A percentile compares a stretch with the other conserved stretches of the same genome.
Conservation (phyloP, 2,113 vertebrate species). For the Perca flavescens region DNA sequence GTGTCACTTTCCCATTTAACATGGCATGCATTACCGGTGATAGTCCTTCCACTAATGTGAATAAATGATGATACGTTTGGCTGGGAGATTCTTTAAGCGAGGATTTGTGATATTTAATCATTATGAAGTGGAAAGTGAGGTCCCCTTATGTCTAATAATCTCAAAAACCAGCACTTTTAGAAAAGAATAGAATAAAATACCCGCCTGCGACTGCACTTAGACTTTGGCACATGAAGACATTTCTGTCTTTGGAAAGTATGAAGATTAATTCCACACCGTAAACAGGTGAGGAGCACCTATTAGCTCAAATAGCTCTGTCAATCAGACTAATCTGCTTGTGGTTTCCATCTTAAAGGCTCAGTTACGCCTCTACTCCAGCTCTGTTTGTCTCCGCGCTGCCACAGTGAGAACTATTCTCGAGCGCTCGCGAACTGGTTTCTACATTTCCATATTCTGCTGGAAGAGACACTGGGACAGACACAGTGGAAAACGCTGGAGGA, state of each 20-base stretch:
- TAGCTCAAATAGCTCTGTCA: constrained; percentile 23
- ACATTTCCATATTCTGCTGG: constrained; percentile 18
- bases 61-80: constrained; percentile 68
- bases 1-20: constrained; percentile 60
- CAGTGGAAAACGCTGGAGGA: constrained; percentile 52
- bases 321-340: constrained; percentile 32
- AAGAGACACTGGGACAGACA: constrained; percentile 28
- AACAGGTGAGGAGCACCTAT: constrained; percentile 53
- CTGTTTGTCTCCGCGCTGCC: constrained; percentile 30
- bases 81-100: constrained; percentile 41
- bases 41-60: constrained; percentile 63
- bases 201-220: constrained; percentile 43
- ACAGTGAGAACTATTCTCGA: constrained; percentile 6
- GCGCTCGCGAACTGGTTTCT: constrained; percentile 22
- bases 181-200: constrained; percentile 34
- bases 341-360: constrained; percentile 25
- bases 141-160: constrained; percentile 58
- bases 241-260: constrained; percentile 28
- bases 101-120: constrained; percentile 66
- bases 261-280: constrained; percentile 32
- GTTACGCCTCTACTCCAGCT: constrained; percentile 10
- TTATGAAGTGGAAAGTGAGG: constrained; percentile 66
- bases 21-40: constrained; percentile 45
- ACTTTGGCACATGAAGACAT: constrained; percentile 26
- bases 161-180: constrained; percentile 48